Evolutionary conservation across 2,113 vertebrate genomes (phyloP), one percentile per base, ranked within the genome.

Genomic region (Thalassoma bifasciatum): DNA sequence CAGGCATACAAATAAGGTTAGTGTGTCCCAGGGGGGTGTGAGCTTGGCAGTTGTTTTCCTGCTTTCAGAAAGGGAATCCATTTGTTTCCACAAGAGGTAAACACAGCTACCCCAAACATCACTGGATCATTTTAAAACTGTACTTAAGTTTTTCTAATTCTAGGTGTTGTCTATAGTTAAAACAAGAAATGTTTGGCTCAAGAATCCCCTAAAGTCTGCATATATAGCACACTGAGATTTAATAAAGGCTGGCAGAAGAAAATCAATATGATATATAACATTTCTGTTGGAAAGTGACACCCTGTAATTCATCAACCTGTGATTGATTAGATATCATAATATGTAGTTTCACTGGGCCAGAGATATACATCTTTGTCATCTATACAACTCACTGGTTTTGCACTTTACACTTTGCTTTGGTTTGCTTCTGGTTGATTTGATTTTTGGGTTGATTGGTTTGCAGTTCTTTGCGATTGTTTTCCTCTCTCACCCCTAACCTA

Each of bases 281-380:
- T 53, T 10, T 59, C 47, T 40, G 10, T 46, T n/a, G 14, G 30
- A 40, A 49, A 11, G 21, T 24, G 22, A 14, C 24, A 64, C 10
- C 23, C 17, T 38, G 38, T 2, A 49, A 50, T 30, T 30, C 30
- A 30, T 30, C 30, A 30, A 30, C 4, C 21, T 44, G 6, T 22
- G 42, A 49, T 68, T 3, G 23, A 50, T 53, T 34, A 36, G 11
- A 10, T 3, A 47, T 13, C 30, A 53, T 63, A 22, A 40, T 9
- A 22, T n/a, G n/a, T 16, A 82, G 23, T 49, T 70, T 62, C 4
- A 4, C 13, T 65, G 50, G 80, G 79, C 89, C 88, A 37, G 73
- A 86, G 65, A 90, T 93, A 88, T 90, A 68, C 86, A 84, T 79
- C 87, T 84, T 79, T 81, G 89, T 90, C 87, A 91, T 92, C 88